Base-by-base conservation (phyloP, 2,797 vertebrate species). In the Hippopotamyrus pictus region DNA sequence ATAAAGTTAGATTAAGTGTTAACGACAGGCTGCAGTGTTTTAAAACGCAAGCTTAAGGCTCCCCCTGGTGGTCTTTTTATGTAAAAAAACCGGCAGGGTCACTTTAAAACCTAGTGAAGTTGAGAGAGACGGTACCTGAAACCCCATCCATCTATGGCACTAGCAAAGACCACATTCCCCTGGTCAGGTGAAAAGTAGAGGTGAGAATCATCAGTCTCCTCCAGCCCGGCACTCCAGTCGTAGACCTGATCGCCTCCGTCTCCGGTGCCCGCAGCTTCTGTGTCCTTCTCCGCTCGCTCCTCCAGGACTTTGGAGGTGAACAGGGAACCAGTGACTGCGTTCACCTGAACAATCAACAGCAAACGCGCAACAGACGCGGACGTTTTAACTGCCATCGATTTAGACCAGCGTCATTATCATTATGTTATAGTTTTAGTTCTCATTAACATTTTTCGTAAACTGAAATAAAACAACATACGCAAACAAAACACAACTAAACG, bases 131-230 rank as follows among this genome's bases (percentile, higher is more conserved):
- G 91, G 89, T 92, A 99, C 98, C 97, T 97, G 93, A 99, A 99
- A 37, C 97, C 99, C 99, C 98, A 99, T 9, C 98, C 98, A 59
- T 99, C 98, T 3, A 99, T 94, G 1, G 99, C 98, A 12, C 98
- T 98, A 90, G 97, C 96, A 89, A 99, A 99, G 0, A 98, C 97
- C 89, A 99, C 98, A 5, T 99, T 99, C 50, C 97, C 97, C 89
- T 97, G 97, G 53, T 99, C 98, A 0, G 99, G 98, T 6, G 97
- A 98, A 92, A 99, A 99, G 94, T 99, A 99, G 0, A 99, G 97
- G 62, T 97, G 95, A 0, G 98, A 99, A 93, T 99, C 99, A 2
- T 99, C 98, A 0, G 94, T 96, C 12, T 97, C 95, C 89, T 99
- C 98, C 91, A 98, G 92, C 22, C 98, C 98, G 0, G 97, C 88